phyloP scores from a whole-genome alignment of 2,797 vertebrate species.

The Hylomyscus alleni region DNA sequence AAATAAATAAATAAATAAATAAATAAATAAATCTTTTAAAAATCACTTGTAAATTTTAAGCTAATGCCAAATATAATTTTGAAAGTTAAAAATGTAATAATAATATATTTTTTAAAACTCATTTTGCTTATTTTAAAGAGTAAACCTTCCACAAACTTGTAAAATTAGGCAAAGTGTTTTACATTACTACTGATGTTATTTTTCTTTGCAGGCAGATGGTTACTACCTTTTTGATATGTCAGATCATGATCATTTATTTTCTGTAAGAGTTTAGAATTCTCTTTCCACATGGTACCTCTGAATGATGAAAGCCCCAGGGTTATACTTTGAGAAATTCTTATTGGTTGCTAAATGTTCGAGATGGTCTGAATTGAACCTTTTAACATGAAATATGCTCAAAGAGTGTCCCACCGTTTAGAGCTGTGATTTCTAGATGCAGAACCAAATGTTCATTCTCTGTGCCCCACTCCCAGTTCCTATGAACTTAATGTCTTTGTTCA shows the following conservation, averaged over 20 bases:
- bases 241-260: background rate
- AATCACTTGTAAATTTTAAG: slow-evolving; percentile 13
- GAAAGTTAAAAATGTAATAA: background rate
- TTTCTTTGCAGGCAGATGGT: background rate
- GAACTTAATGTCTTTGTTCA: slow-evolving; percentile 9
- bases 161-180: slow-evolving; percentile 35
- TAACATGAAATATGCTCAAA: background rate
- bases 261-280: background rate
- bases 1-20: too few relatives aligned
- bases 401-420: slow-evolving; percentile 1
- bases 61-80: slow-evolving; percentile 20
- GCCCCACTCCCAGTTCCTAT: background rate
- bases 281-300: background rate
- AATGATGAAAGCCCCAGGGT: background rate
- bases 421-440: background rate
- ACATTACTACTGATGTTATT: background rate
- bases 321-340: background rate
- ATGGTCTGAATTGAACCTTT: background rate
- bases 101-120: background rate
- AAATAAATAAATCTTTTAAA: background rate
- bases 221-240: background rate
- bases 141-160: background rate
- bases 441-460: background rate
- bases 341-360: background rate
- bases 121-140: slow-evolving; percentile 19